Percentiles rank a stretch among this genome's conserved stretches.
Evolutionary conservation across 2,113 vertebrate genomes (phyloP).

Genomic region (Lepisosteus osseus): DNA sequence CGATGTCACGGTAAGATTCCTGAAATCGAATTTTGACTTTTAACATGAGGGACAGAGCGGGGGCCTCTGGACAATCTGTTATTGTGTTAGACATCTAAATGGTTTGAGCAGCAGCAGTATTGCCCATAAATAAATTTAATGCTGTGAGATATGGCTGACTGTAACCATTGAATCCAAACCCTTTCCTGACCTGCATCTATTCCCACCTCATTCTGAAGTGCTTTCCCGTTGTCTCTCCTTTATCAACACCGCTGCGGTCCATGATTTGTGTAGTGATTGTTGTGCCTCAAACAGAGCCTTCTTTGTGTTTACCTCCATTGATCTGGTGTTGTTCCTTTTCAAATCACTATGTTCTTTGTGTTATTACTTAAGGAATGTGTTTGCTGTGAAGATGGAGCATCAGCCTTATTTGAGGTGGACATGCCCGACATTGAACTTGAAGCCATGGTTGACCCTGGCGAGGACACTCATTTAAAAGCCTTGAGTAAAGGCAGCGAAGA

Average conservation of each 20-base stretch:
- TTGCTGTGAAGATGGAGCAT: conserved; percentile 73
- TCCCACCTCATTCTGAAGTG: too few relatives aligned
- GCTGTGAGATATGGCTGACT: not conserved
- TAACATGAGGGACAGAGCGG: not conserved
- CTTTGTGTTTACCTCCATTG: not conserved
- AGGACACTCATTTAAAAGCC: conserved; percentile 41
- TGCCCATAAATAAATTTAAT: not conserved
- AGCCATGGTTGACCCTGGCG: conserved; percentile 58
- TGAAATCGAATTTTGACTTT: not conserved
- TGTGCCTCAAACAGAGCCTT: too few relatives aligned
- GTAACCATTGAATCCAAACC: too few relatives aligned
- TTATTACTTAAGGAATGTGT: conserved; percentile 71
- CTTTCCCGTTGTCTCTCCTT: too few relatives aligned
- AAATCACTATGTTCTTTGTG: not conserved
- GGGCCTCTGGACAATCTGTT: too few relatives aligned
- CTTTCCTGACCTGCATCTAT: too few relatives aligned
- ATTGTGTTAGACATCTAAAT: too few relatives aligned
- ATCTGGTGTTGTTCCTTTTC: too few relatives aligned
- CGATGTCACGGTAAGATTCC: conserved; percentile 66
- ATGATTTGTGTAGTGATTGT: too few relatives aligned
- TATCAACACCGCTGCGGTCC: too few relatives aligned
- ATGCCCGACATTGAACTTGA: conserved; percentile 70
- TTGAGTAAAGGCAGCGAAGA: conserved; percentile 42
- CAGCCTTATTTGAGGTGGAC: conserved; percentile 59
- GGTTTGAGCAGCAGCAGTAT: too few relatives aligned